phyloP scores from a whole-genome alignment of 35 echinoderm and acorn worm genomes.

The Holothuria glaberrima region DNA sequence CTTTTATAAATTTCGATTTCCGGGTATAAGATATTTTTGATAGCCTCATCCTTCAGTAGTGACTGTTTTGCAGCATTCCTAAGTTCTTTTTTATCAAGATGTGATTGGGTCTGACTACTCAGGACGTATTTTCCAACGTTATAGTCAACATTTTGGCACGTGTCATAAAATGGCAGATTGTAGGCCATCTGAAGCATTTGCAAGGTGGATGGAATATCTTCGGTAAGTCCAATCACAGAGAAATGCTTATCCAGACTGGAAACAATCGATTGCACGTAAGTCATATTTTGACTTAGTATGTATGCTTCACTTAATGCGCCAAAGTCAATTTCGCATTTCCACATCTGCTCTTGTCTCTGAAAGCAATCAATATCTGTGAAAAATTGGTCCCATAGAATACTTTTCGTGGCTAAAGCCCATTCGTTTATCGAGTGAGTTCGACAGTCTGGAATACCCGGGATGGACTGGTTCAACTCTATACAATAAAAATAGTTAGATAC shows the following conservation, averaged over 20 bases:
- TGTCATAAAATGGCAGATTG: slow-evolving; percentile 18
- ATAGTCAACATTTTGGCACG: slow-evolving; percentile 28
- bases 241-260: slow-evolving; percentile 44
- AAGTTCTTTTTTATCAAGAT: neutral
- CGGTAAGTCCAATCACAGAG: slow-evolving; percentile 40
- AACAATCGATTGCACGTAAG: slow-evolving; percentile 27
- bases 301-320: neutral
- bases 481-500: slow-evolving; percentile 51
- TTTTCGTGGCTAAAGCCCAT: slow-evolving; percentile 25
- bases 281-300: neutral
- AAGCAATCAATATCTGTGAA: slow-evolving; percentile 39
- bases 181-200: slow-evolving; percentile 16
- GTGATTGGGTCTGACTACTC: neutral
- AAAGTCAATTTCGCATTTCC: slow-evolving; percentile 28
- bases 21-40: neutral
- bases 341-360: neutral
- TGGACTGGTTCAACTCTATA: slow-evolving; percentile 9
- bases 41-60: neutral
- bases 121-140: slow-evolving; percentile 3
- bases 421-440: slow-evolving; percentile 19
- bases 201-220: slow-evolving; percentile 30
- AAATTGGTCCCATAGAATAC: slow-evolving; percentile 46
- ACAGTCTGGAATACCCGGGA: slow-evolving; percentile 32
- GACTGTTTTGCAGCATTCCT: neutral
- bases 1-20: slow-evolving; percentile 25